Evolutionary conservation across 2,797 vertebrate genomes (phyloP).

Genomic region (Trichosurus vulpecula): DNA sequence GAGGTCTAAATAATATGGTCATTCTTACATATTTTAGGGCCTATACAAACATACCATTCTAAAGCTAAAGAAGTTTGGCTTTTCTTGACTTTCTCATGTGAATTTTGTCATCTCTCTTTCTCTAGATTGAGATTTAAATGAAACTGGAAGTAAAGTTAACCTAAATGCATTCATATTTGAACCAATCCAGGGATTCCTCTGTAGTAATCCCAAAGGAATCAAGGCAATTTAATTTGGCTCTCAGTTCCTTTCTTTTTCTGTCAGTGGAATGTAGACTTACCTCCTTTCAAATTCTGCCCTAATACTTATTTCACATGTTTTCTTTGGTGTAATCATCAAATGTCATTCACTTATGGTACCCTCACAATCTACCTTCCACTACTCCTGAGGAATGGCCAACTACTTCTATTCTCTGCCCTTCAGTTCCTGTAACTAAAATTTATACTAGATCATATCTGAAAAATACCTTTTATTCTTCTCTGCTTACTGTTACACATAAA

Average conservation of each 20-base stretch:
- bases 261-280: not conserved
- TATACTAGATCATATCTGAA: not conserved
- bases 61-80: not conserved
- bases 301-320: conserved; percentile 38
- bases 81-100: not conserved
- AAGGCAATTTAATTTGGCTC: not conserved
- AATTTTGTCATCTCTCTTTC: not conserved
- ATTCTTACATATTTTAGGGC: not conserved
- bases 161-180: not conserved
- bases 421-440: conserved; percentile 1
- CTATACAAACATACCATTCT: not conserved
- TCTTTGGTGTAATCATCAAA: conserved; percentile 48
- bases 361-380: not conserved
- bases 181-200: not conserved
- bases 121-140: not conserved
- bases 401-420: conserved; percentile 36
- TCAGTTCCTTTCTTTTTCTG: not conserved
- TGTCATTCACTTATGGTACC: conserved; percentile 3
- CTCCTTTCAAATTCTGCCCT: conserved; percentile 15
- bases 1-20: not conserved
- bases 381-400: not conserved
- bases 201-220: not conserved
- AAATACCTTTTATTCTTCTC: conserved; percentile 11
- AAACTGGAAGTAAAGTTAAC: not conserved
- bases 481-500: conserved; percentile 26